phyloP scores from a whole-genome alignment of 2,888 invertebrate genomes.

The Dichetophora obliterata region DNA sequence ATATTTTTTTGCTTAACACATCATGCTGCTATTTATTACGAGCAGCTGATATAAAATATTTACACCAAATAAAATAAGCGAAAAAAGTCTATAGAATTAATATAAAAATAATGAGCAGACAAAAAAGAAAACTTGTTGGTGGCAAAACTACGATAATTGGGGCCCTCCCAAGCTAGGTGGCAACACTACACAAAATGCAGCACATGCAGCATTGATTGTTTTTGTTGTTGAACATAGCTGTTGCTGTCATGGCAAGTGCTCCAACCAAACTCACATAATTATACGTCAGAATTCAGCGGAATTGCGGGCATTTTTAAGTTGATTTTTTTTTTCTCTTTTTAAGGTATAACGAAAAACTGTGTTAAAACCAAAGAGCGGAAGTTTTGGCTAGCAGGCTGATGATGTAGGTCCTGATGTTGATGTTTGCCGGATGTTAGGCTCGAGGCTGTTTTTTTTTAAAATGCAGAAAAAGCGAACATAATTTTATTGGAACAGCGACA shows the following conservation, averaged over 20 bases:
- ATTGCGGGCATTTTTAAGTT: constrained; percentile 27
- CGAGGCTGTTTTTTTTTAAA: too few species aligned
- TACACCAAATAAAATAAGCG: neutral
- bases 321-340: neutral
- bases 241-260: constrained; percentile 11
- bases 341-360: neutral
- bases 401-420: constrained; percentile 18
- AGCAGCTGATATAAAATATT: neutral
- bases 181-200: constrained; percentile 8
- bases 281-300: constrained; percentile 46
- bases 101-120: neutral
- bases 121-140: constrained; percentile 21
- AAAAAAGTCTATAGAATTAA: neutral
- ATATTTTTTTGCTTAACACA: constrained; percentile 11
- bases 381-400: neutral
- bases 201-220: neutral
- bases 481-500: too few species aligned
- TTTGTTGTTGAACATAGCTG: neutral
- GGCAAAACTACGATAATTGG: constrained; percentile 32
- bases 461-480: too few species aligned
- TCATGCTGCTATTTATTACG: constrained; percentile 1
- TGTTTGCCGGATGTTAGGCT: constrained; percentile 15
- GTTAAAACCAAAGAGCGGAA: constrained; percentile 1
- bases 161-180: constrained; percentile 14
- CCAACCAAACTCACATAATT: constrained; percentile 39